phyloP scores from a whole-genome alignment of 2,888 invertebrate genomes.

The Sepioteuthis lessoniana region DNA sequence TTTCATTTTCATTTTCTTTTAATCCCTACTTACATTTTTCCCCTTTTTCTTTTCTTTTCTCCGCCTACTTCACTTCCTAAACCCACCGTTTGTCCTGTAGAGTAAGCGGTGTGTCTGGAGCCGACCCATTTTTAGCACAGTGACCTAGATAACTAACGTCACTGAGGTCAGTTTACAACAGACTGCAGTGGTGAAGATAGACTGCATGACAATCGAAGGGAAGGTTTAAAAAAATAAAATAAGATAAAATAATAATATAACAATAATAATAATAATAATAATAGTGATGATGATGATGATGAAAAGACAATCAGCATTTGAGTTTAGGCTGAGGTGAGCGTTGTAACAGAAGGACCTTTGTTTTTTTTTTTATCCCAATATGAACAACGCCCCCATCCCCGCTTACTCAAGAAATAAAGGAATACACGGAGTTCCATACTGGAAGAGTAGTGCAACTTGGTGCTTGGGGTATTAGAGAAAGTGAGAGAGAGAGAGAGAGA shows the following conservation, averaged over 20 bases:
- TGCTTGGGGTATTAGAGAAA: too few species aligned
- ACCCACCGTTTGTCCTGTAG: background rate
- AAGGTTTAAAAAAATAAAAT: background rate
- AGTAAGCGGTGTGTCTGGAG: background rate
- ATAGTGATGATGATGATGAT: background rate
- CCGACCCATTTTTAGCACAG: background rate
- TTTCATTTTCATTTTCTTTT: too few species aligned
- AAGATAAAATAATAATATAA: too few species aligned
- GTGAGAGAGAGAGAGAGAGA: too few species aligned
- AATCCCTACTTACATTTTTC: background rate
- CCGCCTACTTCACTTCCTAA: background rate
- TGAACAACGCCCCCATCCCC: too few species aligned
- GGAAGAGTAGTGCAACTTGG: too few species aligned
- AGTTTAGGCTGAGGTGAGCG: background rate
- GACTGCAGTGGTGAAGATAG: background rate
- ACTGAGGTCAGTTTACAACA: background rate
- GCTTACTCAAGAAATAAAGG: too few species aligned
- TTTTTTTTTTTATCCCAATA: too few species aligned
- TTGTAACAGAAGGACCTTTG: background rate
- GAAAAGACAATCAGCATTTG: background rate
- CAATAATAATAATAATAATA: too few species aligned
- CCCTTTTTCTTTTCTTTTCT: background rate
- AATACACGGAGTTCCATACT: too few species aligned
- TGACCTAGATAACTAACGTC: background rate
- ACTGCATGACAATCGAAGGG: background rate